Percentiles rank a stretch among this genome's conserved stretches.
phyloP scores from a whole-genome alignment of 2,888 invertebrate genomes.

The Eupithecia tripunctaria region DNA sequence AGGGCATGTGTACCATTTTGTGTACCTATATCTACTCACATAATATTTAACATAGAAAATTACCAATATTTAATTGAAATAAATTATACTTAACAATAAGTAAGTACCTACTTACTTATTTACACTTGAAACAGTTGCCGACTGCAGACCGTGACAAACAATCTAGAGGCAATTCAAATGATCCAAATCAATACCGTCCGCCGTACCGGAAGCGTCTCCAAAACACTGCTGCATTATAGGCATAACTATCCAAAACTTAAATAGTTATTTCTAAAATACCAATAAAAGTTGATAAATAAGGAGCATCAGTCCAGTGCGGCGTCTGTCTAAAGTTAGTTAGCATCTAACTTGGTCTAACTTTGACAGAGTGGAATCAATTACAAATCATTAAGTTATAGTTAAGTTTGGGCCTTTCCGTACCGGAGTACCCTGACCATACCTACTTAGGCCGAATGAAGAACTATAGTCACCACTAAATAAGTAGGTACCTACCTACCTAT shows the following conservation, averaged over 20 bases:
- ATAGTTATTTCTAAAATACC: too few species aligned
- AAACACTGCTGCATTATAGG: background rate
- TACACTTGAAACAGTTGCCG: too few species aligned
- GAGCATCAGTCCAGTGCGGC: background rate
- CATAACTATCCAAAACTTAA: background rate
- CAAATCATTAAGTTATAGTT: background rate
- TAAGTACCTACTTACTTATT: too few species aligned
- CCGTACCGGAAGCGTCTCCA: too few species aligned
- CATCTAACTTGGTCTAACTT: background rate
- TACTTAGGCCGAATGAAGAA: background rate
- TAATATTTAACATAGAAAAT: too few species aligned
- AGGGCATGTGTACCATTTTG: too few species aligned
- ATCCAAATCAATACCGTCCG: too few species aligned
- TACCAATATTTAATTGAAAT: too few species aligned
- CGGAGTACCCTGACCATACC: background rate
- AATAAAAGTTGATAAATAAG: background rate
- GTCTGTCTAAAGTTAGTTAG: background rate
- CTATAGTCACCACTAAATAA: background rate
- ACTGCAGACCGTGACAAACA: too few species aligned
- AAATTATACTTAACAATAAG: too few species aligned
- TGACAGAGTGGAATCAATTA: background rate
- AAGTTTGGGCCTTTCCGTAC: background rate
- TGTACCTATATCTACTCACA: too few species aligned
- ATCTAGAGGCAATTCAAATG: too few species aligned
- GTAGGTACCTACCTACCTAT: slow-evolving; percentile 7